A percentile compares a stretch with the other conserved stretches of the same genome.
Evolutionary conservation across 2,797 vertebrate species (phyloP).

Genomic region (Gymnodraco acuticeps): DNA sequence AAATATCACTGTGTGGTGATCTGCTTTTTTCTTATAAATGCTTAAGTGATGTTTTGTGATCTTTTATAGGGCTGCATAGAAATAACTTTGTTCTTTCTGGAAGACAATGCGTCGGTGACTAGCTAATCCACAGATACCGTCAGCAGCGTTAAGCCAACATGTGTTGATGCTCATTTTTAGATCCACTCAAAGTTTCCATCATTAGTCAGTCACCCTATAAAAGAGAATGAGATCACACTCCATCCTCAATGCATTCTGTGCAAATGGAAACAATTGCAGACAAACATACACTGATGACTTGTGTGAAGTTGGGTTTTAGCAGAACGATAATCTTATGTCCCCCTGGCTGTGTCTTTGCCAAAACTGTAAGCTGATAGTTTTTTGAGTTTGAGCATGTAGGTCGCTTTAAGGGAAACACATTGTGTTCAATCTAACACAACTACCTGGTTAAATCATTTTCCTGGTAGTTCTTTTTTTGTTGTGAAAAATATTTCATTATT

Average conservation of each 20-base stretch:
- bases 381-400: no score
- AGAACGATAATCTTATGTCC: no score
- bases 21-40: not conserved
- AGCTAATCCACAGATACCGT: not conserved
- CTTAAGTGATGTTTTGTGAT: no score
- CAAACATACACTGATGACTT: not conserved
- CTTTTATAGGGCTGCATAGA: not conserved
- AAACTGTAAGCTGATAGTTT: not conserved
- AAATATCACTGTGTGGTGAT: slow-evolving; percentile 58
- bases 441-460: not conserved
- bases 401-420: not conserved
- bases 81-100: not conserved
- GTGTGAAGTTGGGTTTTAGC: no score
- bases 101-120: not conserved
- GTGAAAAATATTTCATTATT: not conserved
- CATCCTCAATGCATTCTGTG: not conserved
- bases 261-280: not conserved
- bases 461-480: no score
- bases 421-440: not conserved
- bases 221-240: not conserved
- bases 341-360: not conserved
- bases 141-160: not conserved
- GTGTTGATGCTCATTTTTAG: slow-evolving; percentile 19
- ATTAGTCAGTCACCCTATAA: not conserved
- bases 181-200: slow-evolving; percentile 28